Percentiles rank a stretch among this genome's conserved stretches.
Conservation (phyloP, 2,113 vertebrate species). For the Orientallactaga bullata region DNA sequence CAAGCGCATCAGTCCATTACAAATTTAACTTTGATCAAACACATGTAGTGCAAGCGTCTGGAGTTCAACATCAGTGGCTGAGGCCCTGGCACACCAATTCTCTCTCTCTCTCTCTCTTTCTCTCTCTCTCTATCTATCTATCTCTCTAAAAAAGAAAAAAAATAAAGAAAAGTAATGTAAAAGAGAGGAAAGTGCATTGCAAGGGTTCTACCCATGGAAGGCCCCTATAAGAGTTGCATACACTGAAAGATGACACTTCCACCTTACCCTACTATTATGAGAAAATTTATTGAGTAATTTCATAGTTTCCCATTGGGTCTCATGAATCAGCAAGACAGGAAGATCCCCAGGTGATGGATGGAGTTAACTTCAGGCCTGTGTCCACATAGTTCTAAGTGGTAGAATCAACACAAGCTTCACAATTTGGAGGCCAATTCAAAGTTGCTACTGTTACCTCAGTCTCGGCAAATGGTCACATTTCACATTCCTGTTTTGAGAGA, state of each 20-base stretch:
- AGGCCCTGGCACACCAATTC: no score
- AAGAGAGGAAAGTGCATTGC: fast-evolving
- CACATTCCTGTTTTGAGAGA: not conserved
- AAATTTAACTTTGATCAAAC: no score
- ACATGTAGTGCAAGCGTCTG: no score
- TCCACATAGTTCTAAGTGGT: fast-evolving
- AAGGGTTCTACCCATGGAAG: fast-evolving
- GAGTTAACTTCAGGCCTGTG: no score
- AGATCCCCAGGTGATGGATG: not conserved
- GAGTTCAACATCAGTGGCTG: no score
- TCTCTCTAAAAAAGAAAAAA: no score
- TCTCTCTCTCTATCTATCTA: no score
- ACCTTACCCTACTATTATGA: not conserved
- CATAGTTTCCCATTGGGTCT: not conserved
- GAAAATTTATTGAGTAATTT: not conserved
- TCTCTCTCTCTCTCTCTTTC: no score
- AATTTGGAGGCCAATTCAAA: fast-evolving
- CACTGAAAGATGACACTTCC: no score
- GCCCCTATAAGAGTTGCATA: not conserved
- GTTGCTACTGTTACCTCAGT: fast-evolving
- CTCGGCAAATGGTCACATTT: no score
- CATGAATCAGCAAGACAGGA: not conserved
- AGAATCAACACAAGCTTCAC: fast-evolving
- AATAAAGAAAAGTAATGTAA: fast-evolving
- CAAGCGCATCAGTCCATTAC: no score